Evolutionary conservation across 2,797 vertebrate genomes (phyloP), one percentile per base, ranked within the genome.

Genomic region (Sebastes matsubarae): DNA sequence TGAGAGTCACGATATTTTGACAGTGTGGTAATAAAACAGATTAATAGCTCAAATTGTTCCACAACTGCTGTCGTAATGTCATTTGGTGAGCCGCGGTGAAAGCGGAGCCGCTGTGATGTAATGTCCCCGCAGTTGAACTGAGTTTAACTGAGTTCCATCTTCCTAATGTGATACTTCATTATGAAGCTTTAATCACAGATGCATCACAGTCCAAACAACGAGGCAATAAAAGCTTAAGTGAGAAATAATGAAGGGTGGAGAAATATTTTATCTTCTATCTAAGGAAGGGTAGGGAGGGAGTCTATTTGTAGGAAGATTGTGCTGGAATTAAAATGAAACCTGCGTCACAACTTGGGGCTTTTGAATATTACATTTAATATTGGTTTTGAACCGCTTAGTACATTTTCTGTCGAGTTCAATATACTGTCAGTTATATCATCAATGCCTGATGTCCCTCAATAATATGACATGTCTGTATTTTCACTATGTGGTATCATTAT

Each of bases 101-200:
- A 88, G 64, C 8, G 71, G 75, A 86, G 73, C 82, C 1, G 69
- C 78, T 1, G 63, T 65, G 83, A 76, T 80, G 22, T 65, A 86
- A 82, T 32, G 81, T 84, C 80, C 72, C 88, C 3, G 73, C 85
- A 92, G 87, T 77, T 87, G 22, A 87, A 87, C 72, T 70, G 81
- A 91, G 84, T 89, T 90, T 92, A 95, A 95, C 91, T 91, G 84
- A 84, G 92, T 92, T 95, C 93, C 75, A 73, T 88, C 73, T 80
- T 91, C 83, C 82, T 92, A 89, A 94, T 95, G 93, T 75, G 88
- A 93, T 87, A 94, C 93, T 95, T 94, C 90, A 94, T 95, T 92
- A 94, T 77, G 83, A 87, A 73, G 80, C 84, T 92, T 91, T 94
- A 94, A 95, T 93, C 91, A 93, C 86, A 69, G 63, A 84, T 73